Base-by-base conservation (phyloP, 2,797 vertebrate species). In the Lophius americanus region DNA sequence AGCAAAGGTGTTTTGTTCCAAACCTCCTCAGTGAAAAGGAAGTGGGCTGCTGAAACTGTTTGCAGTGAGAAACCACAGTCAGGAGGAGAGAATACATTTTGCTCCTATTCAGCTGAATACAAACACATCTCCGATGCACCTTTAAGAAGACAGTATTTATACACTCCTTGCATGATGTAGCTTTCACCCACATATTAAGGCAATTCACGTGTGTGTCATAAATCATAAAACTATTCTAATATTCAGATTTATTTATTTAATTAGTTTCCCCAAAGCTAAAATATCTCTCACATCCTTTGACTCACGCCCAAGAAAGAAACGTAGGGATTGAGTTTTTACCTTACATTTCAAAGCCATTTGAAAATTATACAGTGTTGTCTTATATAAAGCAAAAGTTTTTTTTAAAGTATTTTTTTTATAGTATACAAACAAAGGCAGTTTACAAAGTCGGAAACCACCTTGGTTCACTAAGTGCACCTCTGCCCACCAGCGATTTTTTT, bases 381-480 rank as follows among this genome's bases (percentile, higher is more conserved):
- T 74, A 41, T 46, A 51, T 43, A 64, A 60, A 83, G 58, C 61
- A 77, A 41, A 84, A 38, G 84, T 14, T 57, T 49, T 49, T 12
- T 32, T 7, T 42, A n/a, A n/a, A n/a, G n/a, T n/a, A 44, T 44
- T 42, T 48, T 79, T 70, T 79, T 68, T 84, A 89, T 84, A 90
- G 74, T 85, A 81, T 79, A 78, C 65, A 84, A 85, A 88, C 48
- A 51, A 67, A 33, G 56, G 65, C 54, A 51, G 70, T 65, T 75
- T 43, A 75, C 69, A 82, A 72, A 82, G 49, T 47, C 49, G 52
- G 74, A 64, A 67, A 78, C 60, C 74, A 58, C 63, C 67, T 78
- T 9, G 10, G 37, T 70, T 87, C 59, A 81, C 58, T 60, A 89
- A 90, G 84, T 81, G 82, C 88, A 90, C 90, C 88, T 90, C 36